phyloP scores from a whole-genome alignment of 2,113 vertebrate genomes.

The Prietella phreatophila region DNA sequence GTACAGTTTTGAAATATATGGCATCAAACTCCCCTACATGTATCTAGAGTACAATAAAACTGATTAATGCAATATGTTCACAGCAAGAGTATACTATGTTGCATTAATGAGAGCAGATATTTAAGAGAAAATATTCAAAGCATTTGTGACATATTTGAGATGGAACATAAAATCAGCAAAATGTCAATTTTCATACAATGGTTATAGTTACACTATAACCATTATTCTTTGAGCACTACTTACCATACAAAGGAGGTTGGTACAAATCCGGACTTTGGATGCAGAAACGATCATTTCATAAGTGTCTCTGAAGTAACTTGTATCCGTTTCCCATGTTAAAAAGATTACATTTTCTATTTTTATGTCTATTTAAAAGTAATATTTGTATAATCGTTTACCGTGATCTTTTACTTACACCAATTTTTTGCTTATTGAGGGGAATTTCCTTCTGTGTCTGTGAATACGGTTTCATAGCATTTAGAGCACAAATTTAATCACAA shows the following conservation, averaged over 20 bases:
- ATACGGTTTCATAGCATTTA: background rate
- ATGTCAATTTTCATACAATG: background rate
- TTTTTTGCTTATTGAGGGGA: background rate
- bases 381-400: background rate
- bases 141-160: background rate
- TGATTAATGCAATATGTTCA: background rate
- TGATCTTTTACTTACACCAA: background rate
- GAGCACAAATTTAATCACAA: background rate
- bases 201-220: constrained; percentile 22
- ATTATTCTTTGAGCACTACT: constrained; percentile 48
- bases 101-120: background rate
- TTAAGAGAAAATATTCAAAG: background rate
- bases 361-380: background rate
- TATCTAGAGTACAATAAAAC: background rate
- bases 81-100: background rate
- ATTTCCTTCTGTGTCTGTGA: background rate
- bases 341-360: background rate
- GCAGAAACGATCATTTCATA: constrained; percentile 50
- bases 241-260: constrained; percentile 63
- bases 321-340: constrained; percentile 31
- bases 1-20: background rate
- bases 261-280: constrained; percentile 53
- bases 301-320: constrained; percentile 6
- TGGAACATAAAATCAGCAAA: constrained; percentile 15
- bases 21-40: background rate